Evolutionary conservation across 2,797 vertebrate species (phyloP), one percentile per base, ranked within the genome.

Genomic region (Malurus splendens): DNA sequence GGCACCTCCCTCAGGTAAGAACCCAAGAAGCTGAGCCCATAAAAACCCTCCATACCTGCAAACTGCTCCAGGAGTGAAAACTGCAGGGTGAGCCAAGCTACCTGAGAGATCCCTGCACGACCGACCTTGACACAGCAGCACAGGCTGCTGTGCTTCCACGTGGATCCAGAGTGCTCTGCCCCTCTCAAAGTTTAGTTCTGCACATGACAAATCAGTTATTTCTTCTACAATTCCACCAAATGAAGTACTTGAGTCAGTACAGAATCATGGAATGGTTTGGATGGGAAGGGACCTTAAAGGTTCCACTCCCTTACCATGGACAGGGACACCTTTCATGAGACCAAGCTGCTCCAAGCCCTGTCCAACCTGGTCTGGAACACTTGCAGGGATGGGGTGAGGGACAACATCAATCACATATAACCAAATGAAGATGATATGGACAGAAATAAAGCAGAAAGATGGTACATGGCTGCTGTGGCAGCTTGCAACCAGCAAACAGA

Each of bases 41-140:
- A 15, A 45, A 47, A 7, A 33, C 2, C 14, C 9, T 45, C 18
- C 24, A 6, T 2, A 45, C 18, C 48, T 42, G 15, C 64, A 61
- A 25, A n/a, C 33, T 48, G 38, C 52, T 38, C 56, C 87, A 71
- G 75, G 38, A 82, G 32, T 27, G 30, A 22, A 23, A 51, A 41
- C 0, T 25, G 41, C 30, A 6, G 4, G 0, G 10, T 2, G 18
- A 82, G 52, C 1, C 10, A 44, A 3, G 4, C n/a, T 12, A 24
- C 54, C 65, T 24, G 39, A 20, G 33, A 25, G 30, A 8, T 38
- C 42, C 27, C 25, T 10, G 2, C 0, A 0, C 5, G 3, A 15
- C 2, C 5, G 1, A 6, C 42, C 74, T 14, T 0, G 1, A 71
- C 32, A 18, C 28, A 50, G 51, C 57, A 33, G 19, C 6, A 13